These are phyloP conservation scores for Magallana nippona DNA, from an alignment of 2,888 invertebrate species.

Conservation along the genomic window DNA sequence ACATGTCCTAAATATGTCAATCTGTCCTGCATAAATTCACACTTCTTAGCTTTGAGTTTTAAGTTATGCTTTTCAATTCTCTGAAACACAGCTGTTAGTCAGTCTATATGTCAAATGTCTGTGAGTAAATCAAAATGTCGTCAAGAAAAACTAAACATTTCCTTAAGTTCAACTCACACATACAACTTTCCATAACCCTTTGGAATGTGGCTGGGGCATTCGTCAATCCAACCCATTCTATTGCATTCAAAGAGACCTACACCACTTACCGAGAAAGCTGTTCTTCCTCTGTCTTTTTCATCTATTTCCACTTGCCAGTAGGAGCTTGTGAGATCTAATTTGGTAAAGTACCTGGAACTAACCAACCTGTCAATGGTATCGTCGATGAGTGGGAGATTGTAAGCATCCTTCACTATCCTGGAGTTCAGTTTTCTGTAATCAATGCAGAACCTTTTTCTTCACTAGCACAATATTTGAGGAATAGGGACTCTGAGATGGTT, in stretches of 20 bases:
- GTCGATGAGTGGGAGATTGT: background rate
- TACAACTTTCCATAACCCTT: slow-evolving; percentile 42
- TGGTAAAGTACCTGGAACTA: background rate
- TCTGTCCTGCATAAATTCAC: background rate
- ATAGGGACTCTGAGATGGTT: background rate
- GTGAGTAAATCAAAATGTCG: slow-evolving; percentile 38
- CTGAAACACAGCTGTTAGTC: slow-evolving; percentile 8
- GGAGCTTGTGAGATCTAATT: slow-evolving; percentile 21
- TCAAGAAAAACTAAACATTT: slow-evolving; percentile 41
- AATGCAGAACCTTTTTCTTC: slow-evolving; percentile 29
- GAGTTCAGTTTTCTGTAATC: slow-evolving; percentile 18
- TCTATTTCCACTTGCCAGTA: background rate
- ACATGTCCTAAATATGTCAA: slow-evolving; percentile 40
- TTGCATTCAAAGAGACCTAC: slow-evolving; percentile 58
- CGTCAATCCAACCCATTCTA: slow-evolving; percentile 60
- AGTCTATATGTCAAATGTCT: slow-evolving; percentile 34
- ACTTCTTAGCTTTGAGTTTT: background rate
- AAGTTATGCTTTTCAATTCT: background rate
- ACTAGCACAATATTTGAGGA: slow-evolving; percentile 11
- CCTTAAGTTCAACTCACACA: slow-evolving; percentile 35
- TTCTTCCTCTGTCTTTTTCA: slow-evolving; percentile 16
- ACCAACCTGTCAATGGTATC: slow-evolving; percentile 13
- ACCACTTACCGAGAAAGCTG: slow-evolving; percentile 34
- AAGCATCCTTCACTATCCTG: slow-evolving; percentile 14
- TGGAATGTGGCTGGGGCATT: slow-evolving; percentile 63